Evolutionary conservation across 2,113 vertebrate genomes (phyloP).

Genomic region (Heterotilapia buettikoferi): DNA sequence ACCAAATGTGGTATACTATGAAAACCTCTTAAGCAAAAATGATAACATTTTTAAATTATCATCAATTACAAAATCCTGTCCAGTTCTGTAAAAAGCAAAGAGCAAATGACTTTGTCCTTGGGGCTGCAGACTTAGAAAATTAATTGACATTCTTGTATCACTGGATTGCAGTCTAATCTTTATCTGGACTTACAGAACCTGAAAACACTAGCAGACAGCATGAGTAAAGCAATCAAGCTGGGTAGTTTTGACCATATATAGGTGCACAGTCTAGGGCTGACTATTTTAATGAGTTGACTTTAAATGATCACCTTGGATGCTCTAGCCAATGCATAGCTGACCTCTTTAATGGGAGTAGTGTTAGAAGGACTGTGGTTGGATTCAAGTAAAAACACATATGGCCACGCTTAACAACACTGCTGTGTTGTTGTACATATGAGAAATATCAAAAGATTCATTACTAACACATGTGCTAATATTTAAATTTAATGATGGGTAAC

Average conservation of each 20-base stretch:
- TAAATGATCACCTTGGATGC: background rate
- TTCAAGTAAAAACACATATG: background rate
- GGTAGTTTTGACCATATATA: slow-evolving; percentile 44
- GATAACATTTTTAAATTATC: background rate
- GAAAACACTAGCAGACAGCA: slow-evolving; percentile 24
- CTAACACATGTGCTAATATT: background rate
- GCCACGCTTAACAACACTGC: background rate
- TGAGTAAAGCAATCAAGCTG: slow-evolving; percentile 23
- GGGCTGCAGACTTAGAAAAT: background rate
- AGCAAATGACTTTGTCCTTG: background rate
- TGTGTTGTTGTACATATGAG: background rate
- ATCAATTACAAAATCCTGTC: background rate
- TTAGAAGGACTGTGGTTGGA: background rate
- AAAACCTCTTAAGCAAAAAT: background rate
- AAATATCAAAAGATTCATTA: background rate
- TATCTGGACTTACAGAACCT: slow-evolving; percentile 4
- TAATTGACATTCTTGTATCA: slow-evolving; percentile 3
- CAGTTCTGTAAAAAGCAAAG: background rate
- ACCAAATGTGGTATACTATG: background rate
- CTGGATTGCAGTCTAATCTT: background rate
- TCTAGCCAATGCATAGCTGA: background rate
- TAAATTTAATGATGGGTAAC: background rate
- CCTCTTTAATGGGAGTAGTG: background rate
- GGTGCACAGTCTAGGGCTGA: slow-evolving; percentile 28
- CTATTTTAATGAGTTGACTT: slow-evolving; percentile 34